Evolutionary conservation across 2,113 vertebrate species (phyloP).

Genomic region (Chloebia gouldiae): DNA sequence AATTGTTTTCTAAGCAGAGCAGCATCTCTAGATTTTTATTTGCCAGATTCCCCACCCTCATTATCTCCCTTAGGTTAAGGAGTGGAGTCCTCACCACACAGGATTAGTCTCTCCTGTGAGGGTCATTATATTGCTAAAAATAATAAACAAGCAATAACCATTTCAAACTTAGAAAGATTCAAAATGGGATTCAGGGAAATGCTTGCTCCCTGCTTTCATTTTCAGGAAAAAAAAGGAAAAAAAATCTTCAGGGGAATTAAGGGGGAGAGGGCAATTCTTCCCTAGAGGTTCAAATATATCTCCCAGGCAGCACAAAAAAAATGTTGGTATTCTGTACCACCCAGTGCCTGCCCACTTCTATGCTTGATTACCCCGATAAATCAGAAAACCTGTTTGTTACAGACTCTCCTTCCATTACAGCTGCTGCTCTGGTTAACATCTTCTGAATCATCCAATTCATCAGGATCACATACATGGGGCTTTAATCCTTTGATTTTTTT

Average conservation of each 20-base stretch:
- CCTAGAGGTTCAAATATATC: slow-evolving; percentile 36
- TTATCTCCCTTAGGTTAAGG: not conserved
- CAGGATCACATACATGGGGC: slow-evolving; percentile 48
- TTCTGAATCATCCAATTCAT: slow-evolving; percentile 67
- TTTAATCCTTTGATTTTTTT: slow-evolving; percentile 67
- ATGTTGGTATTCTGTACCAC: slow-evolving; percentile 66
- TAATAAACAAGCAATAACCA: not conserved
- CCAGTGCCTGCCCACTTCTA: slow-evolving; percentile 67
- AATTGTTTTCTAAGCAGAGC: not conserved
- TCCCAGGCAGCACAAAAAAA: slow-evolving; percentile 43
- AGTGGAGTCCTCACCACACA: not conserved
- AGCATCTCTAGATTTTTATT: not conserved
- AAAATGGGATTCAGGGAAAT: not conserved
- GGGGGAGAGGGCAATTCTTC: slow-evolving; percentile 1
- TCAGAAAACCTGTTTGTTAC: slow-evolving; percentile 66
- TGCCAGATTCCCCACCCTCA: not conserved
- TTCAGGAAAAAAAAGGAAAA: not conserved
- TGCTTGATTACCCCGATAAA: slow-evolving; percentile 66
- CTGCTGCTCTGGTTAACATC: slow-evolving; percentile 72
- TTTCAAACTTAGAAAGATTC: slow-evolving; percentile 4
- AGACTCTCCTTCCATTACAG: slow-evolving; percentile 65
- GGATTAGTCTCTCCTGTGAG: not conserved
- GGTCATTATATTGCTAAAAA: not conserved
- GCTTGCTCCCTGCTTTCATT: not conserved
- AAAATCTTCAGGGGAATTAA: not conserved